These are phyloP conservation scores for Triplophysa rosa DNA, from an alignment of 2,113 vertebrate genomes.

Conservation along the genomic window DNA sequence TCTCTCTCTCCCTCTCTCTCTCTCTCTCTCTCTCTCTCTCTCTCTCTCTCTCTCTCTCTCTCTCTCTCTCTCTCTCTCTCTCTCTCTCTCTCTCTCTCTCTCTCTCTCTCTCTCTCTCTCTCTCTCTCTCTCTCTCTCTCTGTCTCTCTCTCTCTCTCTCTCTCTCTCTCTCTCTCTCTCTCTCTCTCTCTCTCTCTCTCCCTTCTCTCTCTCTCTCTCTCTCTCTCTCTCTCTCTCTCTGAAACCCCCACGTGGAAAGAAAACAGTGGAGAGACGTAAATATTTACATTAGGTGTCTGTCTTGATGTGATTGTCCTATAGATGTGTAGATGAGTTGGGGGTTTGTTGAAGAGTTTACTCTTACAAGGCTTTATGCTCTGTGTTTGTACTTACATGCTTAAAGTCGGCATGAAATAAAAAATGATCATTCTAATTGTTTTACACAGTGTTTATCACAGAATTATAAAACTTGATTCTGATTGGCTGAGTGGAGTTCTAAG, in stretches of 20 bases:
- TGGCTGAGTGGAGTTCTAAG: too few species aligned
- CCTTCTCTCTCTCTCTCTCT: background rate
- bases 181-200: background rate
- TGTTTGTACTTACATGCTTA: too few species aligned
- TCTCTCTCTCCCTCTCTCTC: background rate
- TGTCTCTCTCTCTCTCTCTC: background rate
- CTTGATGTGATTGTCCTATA: background rate
- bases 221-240: background rate
- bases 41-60: background rate
- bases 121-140: constrained; percentile 19
- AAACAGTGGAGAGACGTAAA: constrained; percentile 34
- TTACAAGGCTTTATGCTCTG: background rate
- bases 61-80: constrained; percentile 8
- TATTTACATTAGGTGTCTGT: constrained; percentile 37
- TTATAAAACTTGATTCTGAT: too few species aligned
- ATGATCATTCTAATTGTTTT: too few species aligned
- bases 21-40: constrained; percentile 25
- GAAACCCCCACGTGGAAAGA: background rate
- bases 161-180: constrained; percentile 8
- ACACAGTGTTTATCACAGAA: too few species aligned
- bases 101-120: background rate
- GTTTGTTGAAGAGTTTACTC: constrained; percentile 7
- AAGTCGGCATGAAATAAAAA: too few species aligned
- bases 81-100: background rate
- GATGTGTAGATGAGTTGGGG: constrained; percentile 18